Evolutionary conservation across 2,113 vertebrate genomes (phyloP).

Genomic region (Odobenus rosmarus): DNA sequence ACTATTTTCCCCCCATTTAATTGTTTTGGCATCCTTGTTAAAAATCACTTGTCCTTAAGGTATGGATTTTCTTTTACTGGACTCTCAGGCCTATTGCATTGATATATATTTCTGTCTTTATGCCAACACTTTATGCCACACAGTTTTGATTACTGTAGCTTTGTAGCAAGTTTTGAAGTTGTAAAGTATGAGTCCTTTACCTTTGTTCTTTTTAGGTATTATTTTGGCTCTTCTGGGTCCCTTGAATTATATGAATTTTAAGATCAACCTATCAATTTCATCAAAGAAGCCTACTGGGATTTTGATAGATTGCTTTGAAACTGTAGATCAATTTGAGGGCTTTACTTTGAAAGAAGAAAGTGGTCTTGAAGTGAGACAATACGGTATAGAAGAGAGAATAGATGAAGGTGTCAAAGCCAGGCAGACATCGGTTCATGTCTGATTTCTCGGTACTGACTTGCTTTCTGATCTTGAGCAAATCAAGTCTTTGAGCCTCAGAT

Average conservation of each 20-base stretch:
- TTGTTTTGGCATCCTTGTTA: not conserved
- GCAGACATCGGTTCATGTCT: not conserved
- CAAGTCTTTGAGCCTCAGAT: not conserved
- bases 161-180: not conserved
- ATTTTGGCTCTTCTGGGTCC: not conserved
- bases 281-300: not conserved
- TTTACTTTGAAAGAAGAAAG: not conserved
- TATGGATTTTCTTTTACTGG: not conserved
- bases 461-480: not conserved
- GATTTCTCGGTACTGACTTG: not conserved
- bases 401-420: not conserved
- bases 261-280: not conserved
- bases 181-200: not conserved
- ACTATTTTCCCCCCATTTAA: not conserved
- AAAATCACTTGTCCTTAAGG: not conserved
- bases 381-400: not conserved
- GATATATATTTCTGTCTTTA: not conserved
- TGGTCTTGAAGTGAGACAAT: not conserved
- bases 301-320: not conserved
- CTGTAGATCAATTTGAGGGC: not conserved
- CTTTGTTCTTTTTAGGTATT: not conserved
- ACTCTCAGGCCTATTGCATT: not conserved
- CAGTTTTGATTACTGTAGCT: not conserved
- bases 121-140: not conserved
- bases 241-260: not conserved